Evolutionary conservation across 2,113 vertebrate genomes (phyloP).

Genomic region (Morone chrysops): DNA sequence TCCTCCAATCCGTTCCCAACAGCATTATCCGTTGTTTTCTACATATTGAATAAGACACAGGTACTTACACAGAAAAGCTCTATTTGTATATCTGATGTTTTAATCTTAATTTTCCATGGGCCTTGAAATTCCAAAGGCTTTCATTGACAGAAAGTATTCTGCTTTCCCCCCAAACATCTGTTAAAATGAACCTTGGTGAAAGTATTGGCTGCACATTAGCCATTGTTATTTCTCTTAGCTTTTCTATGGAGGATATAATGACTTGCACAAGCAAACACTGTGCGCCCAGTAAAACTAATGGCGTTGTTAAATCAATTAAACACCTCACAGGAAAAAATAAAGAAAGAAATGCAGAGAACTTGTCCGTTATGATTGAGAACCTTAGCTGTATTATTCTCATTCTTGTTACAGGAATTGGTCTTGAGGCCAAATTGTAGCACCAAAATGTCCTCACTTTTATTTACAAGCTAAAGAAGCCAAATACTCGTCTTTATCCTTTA

Average conservation of each 20-base stretch:
- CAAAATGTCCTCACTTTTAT: not conserved
- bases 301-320: slow-evolving; percentile 60
- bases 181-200: slow-evolving; percentile 69
- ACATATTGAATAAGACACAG: slow-evolving; percentile 41
- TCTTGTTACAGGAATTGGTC: slow-evolving; percentile 11
- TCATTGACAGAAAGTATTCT: slow-evolving; percentile 46
- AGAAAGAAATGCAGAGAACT: not conserved
- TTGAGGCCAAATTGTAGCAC: slow-evolving; percentile 31
- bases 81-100: slow-evolving; percentile 60
- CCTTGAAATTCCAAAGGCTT: slow-evolving; percentile 66
- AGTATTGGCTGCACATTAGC: slow-evolving; percentile 47
- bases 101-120: slow-evolving; percentile 52
- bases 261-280: slow-evolving; percentile 45
- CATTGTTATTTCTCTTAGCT: slow-evolving; percentile 53
- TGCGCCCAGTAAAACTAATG: slow-evolving; percentile 14
- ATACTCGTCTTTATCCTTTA: not conserved
- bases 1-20: slow-evolving; percentile 28
- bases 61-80: slow-evolving; percentile 40
- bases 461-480: not conserved
- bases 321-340: slow-evolving; percentile 18
- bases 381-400: slow-evolving; percentile 8
- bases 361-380: not conserved
- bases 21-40: slow-evolving; percentile 41
- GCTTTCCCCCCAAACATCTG: slow-evolving; percentile 62
- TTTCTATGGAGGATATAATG: slow-evolving; percentile 46